Evolutionary conservation across 2,888 invertebrate genomes (phyloP), one percentile per base, ranked within the genome.

Genomic region (Encarsia formosa): DNA sequence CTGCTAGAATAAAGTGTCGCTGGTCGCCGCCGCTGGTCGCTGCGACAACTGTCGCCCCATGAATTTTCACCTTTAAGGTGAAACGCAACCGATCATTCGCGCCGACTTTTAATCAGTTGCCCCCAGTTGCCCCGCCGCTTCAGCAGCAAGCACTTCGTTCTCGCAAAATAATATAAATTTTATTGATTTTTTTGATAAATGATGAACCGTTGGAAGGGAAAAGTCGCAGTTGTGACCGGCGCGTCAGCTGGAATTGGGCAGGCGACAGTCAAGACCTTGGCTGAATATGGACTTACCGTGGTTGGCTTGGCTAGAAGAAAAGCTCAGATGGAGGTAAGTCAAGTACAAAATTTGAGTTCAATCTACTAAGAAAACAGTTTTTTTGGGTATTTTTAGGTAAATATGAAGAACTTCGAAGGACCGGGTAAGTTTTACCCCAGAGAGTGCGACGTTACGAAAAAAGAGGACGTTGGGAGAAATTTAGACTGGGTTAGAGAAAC

Each of bases 141-240:
- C n/a, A n/a, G n/a, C n/a, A n/a, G n/a, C n/a, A n/a, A n/a, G n/a
- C n/a, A n/a, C n/a, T n/a, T n/a, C n/a, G n/a, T n/a, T n/a, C n/a
- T n/a, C n/a, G n/a, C n/a, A n/a, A n/a, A n/a, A n/a, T n/a, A n/a
- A n/a, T n/a, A n/a, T n/a, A n/a, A n/a, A n/a, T n/a, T n/a, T n/a
- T n/a, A n/a, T n/a, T n/a, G n/a, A n/a, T n/a, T n/a, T n/a, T n/a
- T n/a, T n/a, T n/a, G n/a, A n/a, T n/a, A n/a, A n/a, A n/a, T n/a
- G n/a, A 78, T 80, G 78, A 79, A 83, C 31, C 79, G 81, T 38
- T 84, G 82, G 82, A 61, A 62, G 4, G 81, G 80, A 59, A 79
- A 79, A 63, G 77, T 81, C 0, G 84, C 83, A 1, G 77, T 84
- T 23, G 81, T 84, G 32, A 84, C 83, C 1, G 84, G 84, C 3